Evolutionary conservation across 1,140 invertebrate genomes (phyloP).

Genomic region (Drosophila nigromelanica): DNA sequence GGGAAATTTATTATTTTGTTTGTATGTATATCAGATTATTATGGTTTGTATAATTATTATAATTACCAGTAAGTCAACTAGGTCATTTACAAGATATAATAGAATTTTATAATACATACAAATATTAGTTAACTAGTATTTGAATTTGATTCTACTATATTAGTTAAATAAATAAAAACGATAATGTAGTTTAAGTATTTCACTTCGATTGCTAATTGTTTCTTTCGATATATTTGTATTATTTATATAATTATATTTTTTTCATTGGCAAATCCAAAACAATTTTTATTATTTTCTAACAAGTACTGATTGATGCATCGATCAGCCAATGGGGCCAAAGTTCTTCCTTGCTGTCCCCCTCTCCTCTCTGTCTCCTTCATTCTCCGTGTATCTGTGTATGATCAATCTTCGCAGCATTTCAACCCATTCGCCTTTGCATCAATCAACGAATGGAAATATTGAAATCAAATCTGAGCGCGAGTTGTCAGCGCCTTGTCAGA

Average conservation of each 20-base stretch:
- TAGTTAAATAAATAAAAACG: too few relatives aligned
- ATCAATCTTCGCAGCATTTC: slow-evolving; percentile 60
- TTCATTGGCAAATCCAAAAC: not conserved
- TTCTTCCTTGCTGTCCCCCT: not conserved
- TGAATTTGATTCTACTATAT: too few relatives aligned
- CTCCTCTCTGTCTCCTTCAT: not conserved
- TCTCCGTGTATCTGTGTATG: slow-evolving; percentile 16
- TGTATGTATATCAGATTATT: too few relatives aligned
- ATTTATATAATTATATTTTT: too few relatives aligned
- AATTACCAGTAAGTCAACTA: too few relatives aligned
- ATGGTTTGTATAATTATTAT: not conserved
- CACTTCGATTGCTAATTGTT: too few relatives aligned
- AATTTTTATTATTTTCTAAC: too few relatives aligned
- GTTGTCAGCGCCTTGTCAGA: slow-evolving; percentile 69
- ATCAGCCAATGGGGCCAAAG: slow-evolving; percentile 2
- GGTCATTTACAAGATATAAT: too few relatives aligned
- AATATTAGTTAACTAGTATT: too few relatives aligned
- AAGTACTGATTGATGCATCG: slow-evolving; percentile 28
- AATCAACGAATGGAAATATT: slow-evolving; percentile 58
- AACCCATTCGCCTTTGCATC: slow-evolving; percentile 45
- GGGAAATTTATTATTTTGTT: not conserved
- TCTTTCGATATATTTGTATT: too few relatives aligned
- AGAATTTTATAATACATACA: too few relatives aligned
- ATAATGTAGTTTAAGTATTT: too few relatives aligned
- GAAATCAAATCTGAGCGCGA: slow-evolving; percentile 69